Percentiles rank a stretch among this genome's conserved stretches.
Conservation (phyloP, 2,888 invertebrate genomes). For the Laspeyria flexula region DNA sequence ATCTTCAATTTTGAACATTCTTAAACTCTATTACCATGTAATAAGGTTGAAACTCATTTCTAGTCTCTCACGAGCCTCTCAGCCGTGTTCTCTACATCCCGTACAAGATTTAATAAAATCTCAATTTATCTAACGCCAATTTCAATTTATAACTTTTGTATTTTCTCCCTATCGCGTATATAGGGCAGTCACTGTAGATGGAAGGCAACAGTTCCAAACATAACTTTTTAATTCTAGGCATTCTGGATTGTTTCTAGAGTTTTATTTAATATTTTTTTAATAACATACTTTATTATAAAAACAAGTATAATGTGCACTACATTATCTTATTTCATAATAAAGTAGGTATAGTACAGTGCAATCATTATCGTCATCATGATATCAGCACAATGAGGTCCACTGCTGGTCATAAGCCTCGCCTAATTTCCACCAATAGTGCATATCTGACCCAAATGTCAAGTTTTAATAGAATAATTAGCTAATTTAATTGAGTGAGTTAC, state of each 20-base stretch:
- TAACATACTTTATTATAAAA: background rate
- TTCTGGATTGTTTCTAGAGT: background rate
- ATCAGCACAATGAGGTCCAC: too few relatives aligned
- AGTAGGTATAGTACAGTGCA: too few relatives aligned
- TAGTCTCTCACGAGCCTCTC: background rate
- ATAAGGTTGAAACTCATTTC: constrained; percentile 26
- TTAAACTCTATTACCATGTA: constrained; percentile 13
- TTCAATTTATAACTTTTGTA: constrained; percentile 33
- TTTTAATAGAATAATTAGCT: too few relatives aligned
- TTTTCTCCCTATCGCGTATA: constrained; percentile 13
- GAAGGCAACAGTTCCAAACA: background rate
- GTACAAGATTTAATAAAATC: constrained; percentile 39
- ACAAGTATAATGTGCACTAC: too few relatives aligned
- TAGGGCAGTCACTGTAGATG: background rate
- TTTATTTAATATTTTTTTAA: background rate
- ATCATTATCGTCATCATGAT: too few relatives aligned
- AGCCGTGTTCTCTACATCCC: constrained; percentile 15
- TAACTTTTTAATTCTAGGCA: background rate
- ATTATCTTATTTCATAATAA: too few relatives aligned
- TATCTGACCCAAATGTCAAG: too few relatives aligned
- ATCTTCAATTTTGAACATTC: constrained; percentile 5
- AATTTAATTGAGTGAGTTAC: too few relatives aligned
- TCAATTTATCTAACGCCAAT: constrained; percentile 34
- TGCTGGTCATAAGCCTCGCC: too few relatives aligned
- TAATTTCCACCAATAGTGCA: too few relatives aligned